Evolutionary conservation across 1,140 invertebrate genomes (phyloP).

Genomic region (Drosophila repleta): DNA sequence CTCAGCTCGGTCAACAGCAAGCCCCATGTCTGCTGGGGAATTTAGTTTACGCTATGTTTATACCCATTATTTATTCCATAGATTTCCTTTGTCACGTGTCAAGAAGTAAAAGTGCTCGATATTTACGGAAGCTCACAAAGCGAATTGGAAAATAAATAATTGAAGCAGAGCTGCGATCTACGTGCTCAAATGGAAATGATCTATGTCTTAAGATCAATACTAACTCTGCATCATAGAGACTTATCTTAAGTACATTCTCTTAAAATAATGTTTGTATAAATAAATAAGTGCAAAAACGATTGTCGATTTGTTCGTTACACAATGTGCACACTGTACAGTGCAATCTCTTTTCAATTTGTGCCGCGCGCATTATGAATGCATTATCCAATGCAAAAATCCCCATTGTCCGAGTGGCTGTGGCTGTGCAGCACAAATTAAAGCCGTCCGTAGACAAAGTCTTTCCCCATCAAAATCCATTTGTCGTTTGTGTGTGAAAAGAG

Average conservation of each 20-base stretch:
- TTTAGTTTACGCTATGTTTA: no score
- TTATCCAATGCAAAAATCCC: constrained; percentile 19
- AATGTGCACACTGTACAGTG: constrained; percentile 19
- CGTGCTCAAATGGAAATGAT: no score
- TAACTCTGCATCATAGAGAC: no score
- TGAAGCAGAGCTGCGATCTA: not conserved
- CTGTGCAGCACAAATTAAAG: constrained; percentile 16
- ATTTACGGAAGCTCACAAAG: not conserved
- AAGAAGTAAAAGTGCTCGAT: no score
- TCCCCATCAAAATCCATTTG: constrained; percentile 11
- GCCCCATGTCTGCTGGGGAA: no score
- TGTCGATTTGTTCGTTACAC: constrained; percentile 5
- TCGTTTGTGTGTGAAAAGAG: constrained; percentile 15
- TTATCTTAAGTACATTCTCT: no score
- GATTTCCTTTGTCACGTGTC: no score
- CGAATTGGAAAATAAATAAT: not conserved
- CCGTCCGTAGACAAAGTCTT: constrained; percentile 1
- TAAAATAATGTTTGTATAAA: no score
- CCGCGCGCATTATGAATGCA: constrained; percentile 12
- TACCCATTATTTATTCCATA: no score
- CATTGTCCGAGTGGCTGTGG: constrained; percentile 16
- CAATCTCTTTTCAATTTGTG: constrained; percentile 1
- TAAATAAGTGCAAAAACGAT: not conserved
- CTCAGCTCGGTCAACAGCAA: no score
- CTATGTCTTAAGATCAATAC: no score